Evolutionary conservation across 2,113 vertebrate species (phyloP), one percentile per base, ranked within the genome.

Genomic region (Halichoerus grypus): DNA sequence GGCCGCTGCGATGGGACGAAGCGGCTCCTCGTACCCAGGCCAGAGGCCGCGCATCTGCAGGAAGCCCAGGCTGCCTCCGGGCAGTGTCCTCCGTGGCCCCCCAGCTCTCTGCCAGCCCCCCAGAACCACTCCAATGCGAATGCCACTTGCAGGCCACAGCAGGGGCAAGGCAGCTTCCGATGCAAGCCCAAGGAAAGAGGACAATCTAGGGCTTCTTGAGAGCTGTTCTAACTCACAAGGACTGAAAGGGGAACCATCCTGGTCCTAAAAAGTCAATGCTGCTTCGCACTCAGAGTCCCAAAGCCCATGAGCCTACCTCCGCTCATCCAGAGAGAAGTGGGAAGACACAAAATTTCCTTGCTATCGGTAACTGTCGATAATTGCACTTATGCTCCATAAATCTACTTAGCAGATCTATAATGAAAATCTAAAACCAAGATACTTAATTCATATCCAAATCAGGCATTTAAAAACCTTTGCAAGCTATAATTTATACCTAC

Each of bases 131-230:
- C 15, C 1, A 55, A 74, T 0, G 39, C 10, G 2, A 1, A 7
- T 3, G 51, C 5, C 24, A 83, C 36, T 7, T 0, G 0, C 5
- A 8, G 74, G 49, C 82, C 87, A 88, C 1, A 3, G 1, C 5
- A 69, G 63, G 33, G 42, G 36, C 59, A 39, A 55, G 42, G 61
- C 26, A 22, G 16, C 63, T 59, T 51, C 63, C 39, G 1, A 3
- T 3, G 42, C 7, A 7, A 84, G 13, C 22, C 42, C 59, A 22
- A 4, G 49, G 24, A 33, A 59, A 55, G 9, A 51, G 8, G 14
- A 53, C 9, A 7, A 24, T 0, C 28, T 6, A 36, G 15, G 19
- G 55, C 84, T 53, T 63, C 49, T 1, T 16, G 12, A 3, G 61
- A 5, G 11, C 13, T 33, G 6, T 11, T 14, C 59, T 71, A n/a